phyloP scores from a whole-genome alignment of 2,888 invertebrate genomes.

The Encarsia formosa region DNA sequence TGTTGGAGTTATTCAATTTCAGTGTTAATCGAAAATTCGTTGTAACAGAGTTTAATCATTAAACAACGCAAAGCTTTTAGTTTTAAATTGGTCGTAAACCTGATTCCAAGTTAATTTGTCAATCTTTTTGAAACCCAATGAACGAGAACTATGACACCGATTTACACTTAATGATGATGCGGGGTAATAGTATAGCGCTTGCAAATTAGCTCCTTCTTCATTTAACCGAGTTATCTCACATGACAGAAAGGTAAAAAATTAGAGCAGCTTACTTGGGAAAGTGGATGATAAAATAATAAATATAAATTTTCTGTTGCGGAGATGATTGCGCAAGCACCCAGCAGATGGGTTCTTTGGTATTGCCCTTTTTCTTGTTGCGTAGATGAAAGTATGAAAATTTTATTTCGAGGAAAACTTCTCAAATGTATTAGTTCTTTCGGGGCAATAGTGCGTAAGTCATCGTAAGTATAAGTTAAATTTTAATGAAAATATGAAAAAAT shows the following conservation, averaged over 20 bases:
- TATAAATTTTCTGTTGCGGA: too few relatives aligned
- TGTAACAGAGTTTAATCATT: too few relatives aligned
- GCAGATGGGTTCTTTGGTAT: too few relatives aligned
- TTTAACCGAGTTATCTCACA: background rate
- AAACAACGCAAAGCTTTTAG: too few relatives aligned
- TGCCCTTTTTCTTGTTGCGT: background rate
- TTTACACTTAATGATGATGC: background rate
- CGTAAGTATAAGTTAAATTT: too few relatives aligned
- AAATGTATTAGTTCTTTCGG: slow-evolving; percentile 10
- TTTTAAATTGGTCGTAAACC: too few relatives aligned
- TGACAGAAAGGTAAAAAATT: background rate
- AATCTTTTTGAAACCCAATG: too few relatives aligned
- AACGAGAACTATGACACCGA: background rate
- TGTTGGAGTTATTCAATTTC: too few relatives aligned
- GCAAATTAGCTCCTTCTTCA: background rate
- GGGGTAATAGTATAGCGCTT: background rate
- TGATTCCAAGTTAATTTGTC: too few relatives aligned
- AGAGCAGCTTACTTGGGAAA: background rate
- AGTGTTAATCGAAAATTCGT: too few relatives aligned
- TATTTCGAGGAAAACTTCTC: slow-evolving; percentile 8
- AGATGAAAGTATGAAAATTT: slow-evolving; percentile 22
- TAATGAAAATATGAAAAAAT: too few relatives aligned
- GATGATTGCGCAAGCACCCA: slow-evolving; percentile 12
- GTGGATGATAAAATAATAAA: background rate
- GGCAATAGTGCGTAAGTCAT: too few relatives aligned